These are phyloP conservation scores for Scomberomorus guttatus DNA, from an alignment of 2,797 vertebrate species.

Conservation along the genomic window DNA sequence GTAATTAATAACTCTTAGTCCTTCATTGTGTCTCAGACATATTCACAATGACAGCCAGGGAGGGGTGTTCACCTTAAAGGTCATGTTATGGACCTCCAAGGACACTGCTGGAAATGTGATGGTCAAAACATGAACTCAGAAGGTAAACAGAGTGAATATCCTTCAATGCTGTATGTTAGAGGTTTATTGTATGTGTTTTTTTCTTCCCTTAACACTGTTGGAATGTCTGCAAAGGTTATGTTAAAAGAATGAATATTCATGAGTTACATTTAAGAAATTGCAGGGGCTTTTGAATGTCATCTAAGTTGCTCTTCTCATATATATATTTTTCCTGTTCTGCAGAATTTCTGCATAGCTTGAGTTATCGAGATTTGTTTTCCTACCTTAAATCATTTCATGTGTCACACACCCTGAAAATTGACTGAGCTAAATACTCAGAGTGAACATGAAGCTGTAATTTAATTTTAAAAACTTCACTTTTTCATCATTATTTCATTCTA, in stretches of 20 bases:
- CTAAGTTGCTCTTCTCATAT: not conserved
- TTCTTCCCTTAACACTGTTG: not conserved
- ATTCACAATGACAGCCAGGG: constrained; percentile 76
- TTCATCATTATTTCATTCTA: constrained; percentile 2
- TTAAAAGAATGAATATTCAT: constrained; percentile 1
- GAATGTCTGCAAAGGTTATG: constrained; percentile 14
- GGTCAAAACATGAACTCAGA: constrained; percentile 38
- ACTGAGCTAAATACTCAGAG: not conserved
- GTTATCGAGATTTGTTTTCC: not conserved
- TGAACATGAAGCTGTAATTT: constrained; percentile 6
- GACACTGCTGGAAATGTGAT: constrained; percentile 47
- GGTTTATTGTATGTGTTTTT: not conserved
- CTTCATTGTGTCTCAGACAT: constrained; percentile 74
- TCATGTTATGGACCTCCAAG: constrained; percentile 61
- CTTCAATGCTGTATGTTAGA: constrained; percentile 23
- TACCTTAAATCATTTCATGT: not conserved
- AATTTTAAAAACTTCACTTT: not conserved
- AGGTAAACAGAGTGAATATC: not conserved
- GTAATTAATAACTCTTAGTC: constrained; percentile 72
- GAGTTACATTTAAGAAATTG: not conserved
- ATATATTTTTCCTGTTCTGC: not conserved
- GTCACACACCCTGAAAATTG: constrained; percentile 4
- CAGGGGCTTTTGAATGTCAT: not conserved
- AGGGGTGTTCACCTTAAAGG: constrained; percentile 74
- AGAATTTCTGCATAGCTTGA: not conserved